Evolutionary conservation across 2,797 vertebrate species (phyloP).

Genomic region (Merluccius polli): DNA sequence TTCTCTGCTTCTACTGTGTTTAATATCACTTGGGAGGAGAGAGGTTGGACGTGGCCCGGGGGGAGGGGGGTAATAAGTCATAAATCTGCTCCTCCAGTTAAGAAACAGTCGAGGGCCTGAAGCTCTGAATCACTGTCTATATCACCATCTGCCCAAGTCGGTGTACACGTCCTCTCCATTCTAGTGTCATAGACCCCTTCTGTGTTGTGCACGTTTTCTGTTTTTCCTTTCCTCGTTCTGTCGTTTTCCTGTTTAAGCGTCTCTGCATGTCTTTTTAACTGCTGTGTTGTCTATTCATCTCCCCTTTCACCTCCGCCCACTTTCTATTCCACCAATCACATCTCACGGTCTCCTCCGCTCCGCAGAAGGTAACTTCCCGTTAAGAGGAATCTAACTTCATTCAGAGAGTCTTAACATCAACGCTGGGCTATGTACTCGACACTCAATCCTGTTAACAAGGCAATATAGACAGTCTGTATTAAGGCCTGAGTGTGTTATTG

Average conservation of each 20-base stretch:
- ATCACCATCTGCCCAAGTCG: neutral
- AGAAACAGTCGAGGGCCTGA: neutral
- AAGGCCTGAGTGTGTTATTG: neutral
- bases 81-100: neutral
- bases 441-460: too few relatives aligned
- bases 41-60: neutral
- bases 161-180: neutral
- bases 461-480: too few relatives aligned
- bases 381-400: neutral
- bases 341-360: slow-evolving; percentile 79
- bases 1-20: neutral
- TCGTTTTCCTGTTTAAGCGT: slow-evolving; percentile 45
- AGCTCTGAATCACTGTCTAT: neutral
- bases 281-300: slow-evolving; percentile 83
- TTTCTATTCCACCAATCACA: too few relatives aligned
- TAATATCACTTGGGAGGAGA: neutral
- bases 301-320: slow-evolving; percentile 76
- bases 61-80: neutral
- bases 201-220: too few relatives aligned
- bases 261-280: slow-evolving; percentile 72
- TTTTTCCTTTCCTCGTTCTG: neutral
- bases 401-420: too few relatives aligned
- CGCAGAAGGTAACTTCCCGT: slow-evolving; percentile 89
- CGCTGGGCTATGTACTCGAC: too few relatives aligned
- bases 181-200: neutral